Percentiles rank a stretch among this genome's conserved stretches.
Evolutionary conservation across 35 echinoderm and acorn worm species (phyloP).

Genomic region (Anneissia japonica): DNA sequence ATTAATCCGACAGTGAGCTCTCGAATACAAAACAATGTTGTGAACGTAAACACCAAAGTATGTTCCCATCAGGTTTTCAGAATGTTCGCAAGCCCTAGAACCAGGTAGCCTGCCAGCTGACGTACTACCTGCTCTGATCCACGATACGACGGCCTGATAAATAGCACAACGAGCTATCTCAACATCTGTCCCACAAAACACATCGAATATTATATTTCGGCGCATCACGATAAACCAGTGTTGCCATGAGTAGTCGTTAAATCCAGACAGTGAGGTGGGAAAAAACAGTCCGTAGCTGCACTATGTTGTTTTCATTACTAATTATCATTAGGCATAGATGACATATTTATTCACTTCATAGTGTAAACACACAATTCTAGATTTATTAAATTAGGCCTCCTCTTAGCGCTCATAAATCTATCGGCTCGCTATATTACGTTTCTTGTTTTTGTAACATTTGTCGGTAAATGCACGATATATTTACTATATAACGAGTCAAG

Average conservation of each 20-base stretch:
- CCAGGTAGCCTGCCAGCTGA: neutral
- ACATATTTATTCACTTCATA: neutral
- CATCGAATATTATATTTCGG: neutral
- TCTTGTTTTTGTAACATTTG: too few species aligned
- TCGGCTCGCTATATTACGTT: too few species aligned
- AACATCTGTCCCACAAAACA: neutral
- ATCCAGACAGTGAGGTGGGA: neutral
- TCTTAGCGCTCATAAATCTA: neutral
- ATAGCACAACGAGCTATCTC: too few species aligned
- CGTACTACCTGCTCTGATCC: neutral
- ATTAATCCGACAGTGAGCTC: neutral
- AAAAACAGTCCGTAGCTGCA: neutral
- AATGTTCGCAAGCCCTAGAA: neutral
- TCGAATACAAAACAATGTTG: too few species aligned
- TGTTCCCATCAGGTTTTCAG: too few species aligned
- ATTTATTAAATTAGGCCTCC: neutral
- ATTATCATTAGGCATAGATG: neutral
- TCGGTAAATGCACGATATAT: too few species aligned
- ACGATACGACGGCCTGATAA: too few species aligned
- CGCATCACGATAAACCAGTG: neutral
- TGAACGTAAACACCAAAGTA: too few species aligned
- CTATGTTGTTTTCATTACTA: neutral
- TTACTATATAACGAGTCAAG: too few species aligned
- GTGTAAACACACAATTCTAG: neutral
- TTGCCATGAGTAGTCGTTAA: neutral